Base-by-base conservation (phyloP, 1,140 invertebrate species). In the Zaprionus gabonicus region DNA sequence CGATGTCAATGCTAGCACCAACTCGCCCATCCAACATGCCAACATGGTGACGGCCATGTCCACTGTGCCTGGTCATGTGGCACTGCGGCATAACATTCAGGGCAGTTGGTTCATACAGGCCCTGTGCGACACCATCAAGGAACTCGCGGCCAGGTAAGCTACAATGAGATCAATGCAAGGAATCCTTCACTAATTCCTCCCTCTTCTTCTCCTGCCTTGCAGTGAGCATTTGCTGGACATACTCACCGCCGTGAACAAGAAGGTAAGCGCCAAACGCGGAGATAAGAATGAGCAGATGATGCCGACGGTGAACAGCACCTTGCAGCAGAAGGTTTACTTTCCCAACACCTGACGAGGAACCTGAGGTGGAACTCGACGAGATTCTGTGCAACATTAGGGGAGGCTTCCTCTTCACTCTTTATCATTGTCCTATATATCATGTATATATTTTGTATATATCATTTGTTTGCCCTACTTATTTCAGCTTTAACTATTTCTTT, bases 31-130 rank as follows among this genome's bases (percentile, higher is more conserved):
- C 1, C 77, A 84, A 10, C 75, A 71, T 13, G 60, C 60, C 4
- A 90, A 93, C 41, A 78, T 93, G 68, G 49, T 93, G 13, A 69
- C 79, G 6, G 90, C 82, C 10, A 91, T 91, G 75, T 91, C 92
- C 4, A 92, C 92, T 3, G 91, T 93, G 3, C 75, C 76, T 0
- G 91, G 92, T 0, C 91, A 76, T 58, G 46, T 75, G 0, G 80
- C 91, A 3, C 34, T 93, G 46, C 78, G 92, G 6, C 88, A 93
- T 46, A 92, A 78, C 7, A 38, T 72, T 5, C n/a, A 57, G 0
- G 92, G 92, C 31, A 91, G 83, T 55, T 93, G 92, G 92, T 93
- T 93, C 31, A 90, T 93, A 25, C 90, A 93, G 56, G 67, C 81
- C 9, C 58, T 93, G 2, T 92, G 90, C 63, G 76, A 90, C 15